Conservation (phyloP, 2,797 vertebrate genomes). For the Triplophysa bombifrons region DNA sequence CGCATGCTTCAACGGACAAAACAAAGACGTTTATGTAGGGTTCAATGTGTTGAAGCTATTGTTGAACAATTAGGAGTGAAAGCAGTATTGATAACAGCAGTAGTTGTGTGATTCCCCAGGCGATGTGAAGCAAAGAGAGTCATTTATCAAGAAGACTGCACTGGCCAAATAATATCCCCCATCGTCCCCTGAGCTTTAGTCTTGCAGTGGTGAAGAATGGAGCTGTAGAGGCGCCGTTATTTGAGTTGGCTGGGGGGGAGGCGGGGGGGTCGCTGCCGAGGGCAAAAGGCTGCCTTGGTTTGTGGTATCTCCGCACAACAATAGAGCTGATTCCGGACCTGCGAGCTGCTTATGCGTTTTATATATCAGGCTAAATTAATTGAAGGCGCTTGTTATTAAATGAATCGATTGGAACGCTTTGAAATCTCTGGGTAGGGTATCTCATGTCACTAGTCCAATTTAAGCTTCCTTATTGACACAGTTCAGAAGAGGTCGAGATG, state of each 20-base stretch:
- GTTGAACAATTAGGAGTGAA: conserved; percentile 38
- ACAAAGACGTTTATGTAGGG: conserved; percentile 13
- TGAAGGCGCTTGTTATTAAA: not conserved
- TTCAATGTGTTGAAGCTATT: conserved; percentile 34
- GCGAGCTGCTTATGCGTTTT: not conserved
- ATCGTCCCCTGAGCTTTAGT: conserved; percentile 57
- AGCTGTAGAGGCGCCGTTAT: conserved; percentile 36
- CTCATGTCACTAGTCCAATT: not conserved
- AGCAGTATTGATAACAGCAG: conserved; percentile 46
- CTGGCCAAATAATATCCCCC: conserved; percentile 66
- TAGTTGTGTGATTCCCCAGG: conserved; percentile 62
- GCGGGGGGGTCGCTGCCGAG: not conserved
- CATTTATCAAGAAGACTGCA: conserved; percentile 74
- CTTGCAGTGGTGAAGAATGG: conserved; percentile 68
- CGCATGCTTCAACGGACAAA: conserved; percentile 6
- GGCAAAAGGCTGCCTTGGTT: conserved; percentile 27
- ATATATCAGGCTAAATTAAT: not conserved
- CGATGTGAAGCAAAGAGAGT: conserved; percentile 62
- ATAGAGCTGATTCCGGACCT: conserved; percentile 1
- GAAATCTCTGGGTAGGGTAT: not conserved
- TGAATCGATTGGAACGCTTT: conserved; percentile 4
- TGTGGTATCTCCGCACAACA: conserved; percentile 6
- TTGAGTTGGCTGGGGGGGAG: conserved; percentile 32
- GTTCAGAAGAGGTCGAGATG: not conserved
- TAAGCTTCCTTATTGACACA: not conserved